A percentile compares a stretch with the other conserved stretches of the same genome.
Conservation (phyloP, 2,888 invertebrate genomes). For the Dorcus hopei region DNA sequence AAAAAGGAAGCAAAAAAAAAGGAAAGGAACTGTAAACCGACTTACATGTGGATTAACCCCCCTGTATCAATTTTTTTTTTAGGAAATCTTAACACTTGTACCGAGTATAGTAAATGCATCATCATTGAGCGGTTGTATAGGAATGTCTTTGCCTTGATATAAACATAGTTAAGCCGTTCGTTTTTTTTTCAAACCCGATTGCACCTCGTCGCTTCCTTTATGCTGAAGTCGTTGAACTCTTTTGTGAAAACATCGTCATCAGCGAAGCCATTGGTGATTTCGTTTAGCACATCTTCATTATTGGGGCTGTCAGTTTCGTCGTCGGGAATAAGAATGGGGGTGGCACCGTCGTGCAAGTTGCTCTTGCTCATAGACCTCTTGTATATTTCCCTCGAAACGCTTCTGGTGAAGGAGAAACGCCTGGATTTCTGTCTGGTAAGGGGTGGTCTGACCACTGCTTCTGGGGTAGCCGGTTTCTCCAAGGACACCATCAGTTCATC, state of each 20-base stretch:
- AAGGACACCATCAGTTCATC: constrained; percentile 54
- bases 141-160: too few relatives aligned
- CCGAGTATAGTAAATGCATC: too few relatives aligned
- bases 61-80: too few relatives aligned
- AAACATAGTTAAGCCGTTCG: too few relatives aligned
- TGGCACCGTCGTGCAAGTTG: constrained; percentile 56
- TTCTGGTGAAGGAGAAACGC: constrained; percentile 57
- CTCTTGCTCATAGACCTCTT: constrained; percentile 52
- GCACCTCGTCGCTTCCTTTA: constrained; percentile 13
- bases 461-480: constrained; percentile 45
- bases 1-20: background rate
- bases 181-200: constrained; percentile 2
- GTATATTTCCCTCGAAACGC: constrained; percentile 55
- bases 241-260: constrained; percentile 23
- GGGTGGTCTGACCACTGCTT: constrained; percentile 48
- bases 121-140: too few relatives aligned
- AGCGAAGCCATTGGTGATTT: constrained; percentile 9
- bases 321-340: constrained; percentile 55
- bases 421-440: constrained; percentile 54
- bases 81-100: too few relatives aligned
- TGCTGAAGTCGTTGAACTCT: constrained; percentile 24
- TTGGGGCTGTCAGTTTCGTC: constrained; percentile 28
- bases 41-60: too few relatives aligned
- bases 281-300: constrained; percentile 18
- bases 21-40: background rate